phyloP scores from a whole-genome alignment of 2,888 invertebrate species.

The Diploptera punctata region DNA sequence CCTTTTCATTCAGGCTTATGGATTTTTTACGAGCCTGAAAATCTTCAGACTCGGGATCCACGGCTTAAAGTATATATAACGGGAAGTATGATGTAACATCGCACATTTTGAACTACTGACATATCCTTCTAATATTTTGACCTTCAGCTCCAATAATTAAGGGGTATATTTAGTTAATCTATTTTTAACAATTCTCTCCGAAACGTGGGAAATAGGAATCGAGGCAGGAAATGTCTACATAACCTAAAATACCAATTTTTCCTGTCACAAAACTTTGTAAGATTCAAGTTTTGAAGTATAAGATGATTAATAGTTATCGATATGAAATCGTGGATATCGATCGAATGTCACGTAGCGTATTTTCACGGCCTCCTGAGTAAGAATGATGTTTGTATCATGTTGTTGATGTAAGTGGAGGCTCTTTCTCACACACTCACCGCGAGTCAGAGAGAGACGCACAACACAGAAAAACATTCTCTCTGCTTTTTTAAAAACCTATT shows the following conservation, averaged over 20 bases:
- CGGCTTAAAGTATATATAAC: no score
- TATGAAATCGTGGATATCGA: neutral
- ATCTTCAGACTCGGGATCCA: no score
- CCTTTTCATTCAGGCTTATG: no score
- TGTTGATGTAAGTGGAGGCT: neutral
- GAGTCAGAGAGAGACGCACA: neutral
- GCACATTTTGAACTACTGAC: no score
- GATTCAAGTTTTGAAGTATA: neutral
- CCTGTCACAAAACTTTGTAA: neutral
- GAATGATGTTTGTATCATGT: slow-evolving; percentile 16
- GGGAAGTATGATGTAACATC: no score
- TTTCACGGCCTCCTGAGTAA: slow-evolving; percentile 1
- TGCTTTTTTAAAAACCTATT: slow-evolving; percentile 25
- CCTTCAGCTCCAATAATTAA: no score
- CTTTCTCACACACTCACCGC: neutral
- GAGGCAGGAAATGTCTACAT: neutral
- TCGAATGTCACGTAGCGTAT: neutral
- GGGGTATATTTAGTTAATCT: no score
- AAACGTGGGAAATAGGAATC: neutral
- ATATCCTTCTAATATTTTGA: no score
- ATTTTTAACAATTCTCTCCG: no score
- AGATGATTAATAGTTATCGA: neutral
- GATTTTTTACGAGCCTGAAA: no score
- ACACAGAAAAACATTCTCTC: neutral
- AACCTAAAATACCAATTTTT: neutral